phyloP scores from a whole-genome alignment of 2,797 vertebrate species.

The Propithecus deckenii region DNA sequence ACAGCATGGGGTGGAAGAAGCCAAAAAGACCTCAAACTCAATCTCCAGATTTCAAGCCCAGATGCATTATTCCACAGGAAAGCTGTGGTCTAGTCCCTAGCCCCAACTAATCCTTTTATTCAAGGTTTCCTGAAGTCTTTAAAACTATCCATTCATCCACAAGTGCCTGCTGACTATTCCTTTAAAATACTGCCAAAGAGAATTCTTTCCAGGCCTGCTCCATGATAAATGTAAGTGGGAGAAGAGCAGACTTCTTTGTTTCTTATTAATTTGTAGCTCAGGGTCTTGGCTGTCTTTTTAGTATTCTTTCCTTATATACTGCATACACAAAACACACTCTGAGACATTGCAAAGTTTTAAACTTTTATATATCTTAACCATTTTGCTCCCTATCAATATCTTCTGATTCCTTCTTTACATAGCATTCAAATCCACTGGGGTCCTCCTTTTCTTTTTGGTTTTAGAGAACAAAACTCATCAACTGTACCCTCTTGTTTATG shows the following conservation, averaged over 20 bases:
- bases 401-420: not conserved
- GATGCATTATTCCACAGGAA: constrained; percentile 18
- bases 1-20: not conserved
- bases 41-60: not conserved
- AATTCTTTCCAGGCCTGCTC: constrained; percentile 23
- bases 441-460: not conserved
- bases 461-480: not conserved
- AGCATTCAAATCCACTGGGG: not conserved
- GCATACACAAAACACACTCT: not conserved
- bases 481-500: not conserved
- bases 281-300: not conserved
- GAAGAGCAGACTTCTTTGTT: not conserved
- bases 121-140: constrained; percentile 52
- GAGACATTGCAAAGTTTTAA: not conserved
- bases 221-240: not conserved
- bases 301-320: not conserved
- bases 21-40: not conserved
- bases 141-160: constrained; percentile 1
- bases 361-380: not conserved
- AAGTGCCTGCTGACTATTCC: not conserved
- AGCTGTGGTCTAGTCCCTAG: not conserved
- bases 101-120: constrained; percentile 13
- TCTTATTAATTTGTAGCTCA: not conserved
- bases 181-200: constrained; percentile 36
- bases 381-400: not conserved